Conservation (phyloP, 2,888 invertebrate species). For the Agrochola litura region DNA sequence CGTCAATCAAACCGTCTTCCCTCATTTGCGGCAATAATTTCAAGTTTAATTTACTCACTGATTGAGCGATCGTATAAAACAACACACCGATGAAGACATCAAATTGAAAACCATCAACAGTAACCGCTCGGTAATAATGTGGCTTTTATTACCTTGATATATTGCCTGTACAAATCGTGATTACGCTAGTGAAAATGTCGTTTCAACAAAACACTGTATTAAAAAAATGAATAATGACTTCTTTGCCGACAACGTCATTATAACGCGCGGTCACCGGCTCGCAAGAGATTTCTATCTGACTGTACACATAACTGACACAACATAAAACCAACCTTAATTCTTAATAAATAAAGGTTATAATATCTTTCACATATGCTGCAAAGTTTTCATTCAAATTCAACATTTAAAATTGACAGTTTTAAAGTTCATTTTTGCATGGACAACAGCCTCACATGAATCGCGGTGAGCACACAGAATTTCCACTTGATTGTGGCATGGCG, state of each 20-base stretch:
- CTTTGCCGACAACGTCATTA: slow-evolving; percentile 89
- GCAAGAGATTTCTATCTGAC: slow-evolving; percentile 86
- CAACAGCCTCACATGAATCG: slow-evolving; percentile 65
- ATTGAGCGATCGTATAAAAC: slow-evolving; percentile 73
- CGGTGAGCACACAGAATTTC: slow-evolving; percentile 78
- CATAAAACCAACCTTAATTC: slow-evolving; percentile 71
- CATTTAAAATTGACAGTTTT: slow-evolving; percentile 68
- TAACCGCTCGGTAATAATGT: slow-evolving; percentile 80
- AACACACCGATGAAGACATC: slow-evolving; percentile 82
- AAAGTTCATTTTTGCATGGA: slow-evolving; percentile 72
- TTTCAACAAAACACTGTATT: slow-evolving; percentile 90
- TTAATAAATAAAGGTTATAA: slow-evolving; percentile 57
- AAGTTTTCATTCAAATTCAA: slow-evolving; percentile 71
- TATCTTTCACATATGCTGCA: slow-evolving; percentile 29
- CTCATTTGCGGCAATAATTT: slow-evolving; percentile 70
- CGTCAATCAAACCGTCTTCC: slow-evolving; percentile 60
- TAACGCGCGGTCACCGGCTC: slow-evolving; percentile 83
- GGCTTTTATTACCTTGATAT: slow-evolving; percentile 87
- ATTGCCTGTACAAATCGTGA: slow-evolving; percentile 88
- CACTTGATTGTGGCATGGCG: slow-evolving; percentile 86
- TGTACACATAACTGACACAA: slow-evolving; percentile 60
- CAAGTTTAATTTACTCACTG: slow-evolving; percentile 69
- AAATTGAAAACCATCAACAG: slow-evolving; percentile 88
- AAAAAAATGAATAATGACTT: slow-evolving; percentile 91
- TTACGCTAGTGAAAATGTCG: slow-evolving; percentile 90